These are phyloP conservation scores for Rattus rattus DNA, from an alignment of 2,113 vertebrate species.

Conservation along the genomic window DNA sequence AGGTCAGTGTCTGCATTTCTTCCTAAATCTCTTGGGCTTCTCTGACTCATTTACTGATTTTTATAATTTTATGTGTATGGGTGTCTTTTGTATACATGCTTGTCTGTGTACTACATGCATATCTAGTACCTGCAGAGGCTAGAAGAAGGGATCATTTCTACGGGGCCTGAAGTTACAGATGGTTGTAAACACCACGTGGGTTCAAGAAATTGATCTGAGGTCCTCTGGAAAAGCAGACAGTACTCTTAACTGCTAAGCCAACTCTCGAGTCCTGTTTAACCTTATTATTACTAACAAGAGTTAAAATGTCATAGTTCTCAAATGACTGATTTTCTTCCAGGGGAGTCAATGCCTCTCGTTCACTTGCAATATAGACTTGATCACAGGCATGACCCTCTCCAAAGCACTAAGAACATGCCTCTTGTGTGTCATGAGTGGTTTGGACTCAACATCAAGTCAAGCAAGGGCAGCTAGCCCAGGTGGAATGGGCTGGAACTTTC, in stretches of 20 bases:
- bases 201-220: not conserved
- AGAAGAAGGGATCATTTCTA: not conserved
- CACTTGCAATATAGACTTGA: not conserved
- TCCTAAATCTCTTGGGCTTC: not conserved
- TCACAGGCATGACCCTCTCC: not conserved
- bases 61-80: not conserved
- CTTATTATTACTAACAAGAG: not conserved
- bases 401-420: not conserved
- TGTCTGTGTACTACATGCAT: not conserved
- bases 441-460: not conserved
- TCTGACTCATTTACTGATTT: not conserved
- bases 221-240: not conserved
- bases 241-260: not conserved
- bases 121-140: not conserved
- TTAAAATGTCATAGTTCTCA: not conserved
- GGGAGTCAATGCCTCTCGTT: not conserved
- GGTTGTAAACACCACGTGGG: not conserved
- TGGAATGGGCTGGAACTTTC: not conserved
- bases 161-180: no score
- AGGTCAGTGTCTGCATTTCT: not conserved
- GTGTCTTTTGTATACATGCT: not conserved
- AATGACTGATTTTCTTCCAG: not conserved
- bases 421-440: accelerated
- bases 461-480: not conserved
- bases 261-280: not conserved